Conservation (phyloP, 2,113 vertebrate genomes). For the Centropristis striata region DNA sequence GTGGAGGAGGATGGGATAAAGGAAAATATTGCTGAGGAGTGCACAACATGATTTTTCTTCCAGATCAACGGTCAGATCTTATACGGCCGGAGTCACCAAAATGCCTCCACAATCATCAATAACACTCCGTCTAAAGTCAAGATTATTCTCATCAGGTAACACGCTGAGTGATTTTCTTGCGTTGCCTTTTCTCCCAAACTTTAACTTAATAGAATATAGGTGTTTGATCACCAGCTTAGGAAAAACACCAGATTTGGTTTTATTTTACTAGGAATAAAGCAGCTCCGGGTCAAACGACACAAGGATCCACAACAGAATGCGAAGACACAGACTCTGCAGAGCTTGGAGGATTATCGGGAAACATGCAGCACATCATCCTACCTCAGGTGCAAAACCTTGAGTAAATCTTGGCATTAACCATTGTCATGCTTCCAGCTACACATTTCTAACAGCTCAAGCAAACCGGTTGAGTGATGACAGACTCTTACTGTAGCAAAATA, state of each 20-base stretch:
- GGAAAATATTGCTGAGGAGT: background rate
- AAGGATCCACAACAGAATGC: conserved; percentile 82
- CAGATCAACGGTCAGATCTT: conserved; percentile 98
- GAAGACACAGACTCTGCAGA: conserved; percentile 56
- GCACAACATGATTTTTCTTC: conserved; percentile 40
- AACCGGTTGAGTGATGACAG: background rate
- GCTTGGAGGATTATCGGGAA: conserved; percentile 42
- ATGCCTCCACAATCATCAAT: conserved; percentile 93
- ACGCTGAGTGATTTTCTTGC: background rate
- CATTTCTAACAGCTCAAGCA: background rate
- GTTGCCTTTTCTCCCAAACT: background rate
- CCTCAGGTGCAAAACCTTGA: conserved; percentile 64
- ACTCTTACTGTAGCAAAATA: background rate
- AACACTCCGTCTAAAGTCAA: conserved; percentile 91
- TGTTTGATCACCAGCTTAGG: background rate
- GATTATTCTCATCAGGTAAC: conserved; percentile 94
- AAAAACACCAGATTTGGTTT: background rate
- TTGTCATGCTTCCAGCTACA: conserved; percentile 6
- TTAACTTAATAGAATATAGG: background rate
- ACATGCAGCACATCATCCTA: conserved; percentile 56
- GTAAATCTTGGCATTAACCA: conserved; percentile 11
- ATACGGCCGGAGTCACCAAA: conserved; percentile 94
- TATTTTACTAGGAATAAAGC: conserved; percentile 87
- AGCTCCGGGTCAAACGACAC: conserved; percentile 86
- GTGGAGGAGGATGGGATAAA: background rate